Conservation (phyloP, 2,797 vertebrate genomes). For the Oreochromis grahami region DNA sequence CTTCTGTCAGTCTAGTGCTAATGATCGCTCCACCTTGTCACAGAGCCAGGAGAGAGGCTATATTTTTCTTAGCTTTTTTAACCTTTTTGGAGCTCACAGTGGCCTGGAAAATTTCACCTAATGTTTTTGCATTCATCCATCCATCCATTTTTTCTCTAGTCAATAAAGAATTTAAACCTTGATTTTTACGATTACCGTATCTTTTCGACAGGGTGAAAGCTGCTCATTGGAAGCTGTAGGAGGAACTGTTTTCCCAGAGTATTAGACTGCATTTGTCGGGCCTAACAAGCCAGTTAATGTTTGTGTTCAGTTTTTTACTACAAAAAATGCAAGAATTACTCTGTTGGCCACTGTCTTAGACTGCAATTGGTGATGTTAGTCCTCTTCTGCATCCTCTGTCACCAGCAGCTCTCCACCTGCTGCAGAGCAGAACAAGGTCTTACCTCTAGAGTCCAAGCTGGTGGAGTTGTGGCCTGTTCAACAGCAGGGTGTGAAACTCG, state of each 20-base stretch:
- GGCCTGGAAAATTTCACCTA: constrained; percentile 11
- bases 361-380: not conserved
- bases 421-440: not conserved
- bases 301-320: not conserved
- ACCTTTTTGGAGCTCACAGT: constrained; percentile 2
- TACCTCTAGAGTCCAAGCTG: not conserved
- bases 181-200: not conserved
- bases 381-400: not conserved
- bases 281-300: not conserved
- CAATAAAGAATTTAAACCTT: not conserved
- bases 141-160: too few species aligned
- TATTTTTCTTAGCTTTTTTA: not conserved
- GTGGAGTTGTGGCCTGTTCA: not conserved
- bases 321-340: not conserved
- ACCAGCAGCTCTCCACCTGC: not conserved
- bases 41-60: not conserved
- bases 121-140: not conserved
- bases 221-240: not conserved
- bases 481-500: not conserved
- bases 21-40: constrained; percentile 21
- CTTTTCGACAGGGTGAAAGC: rapidly evolving
- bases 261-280: not conserved
- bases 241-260: not conserved
- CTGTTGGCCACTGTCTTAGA: not conserved
- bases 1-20: constrained; percentile 26